Percentiles rank a stretch among this genome's conserved stretches.
Conservation (phyloP, 2,797 vertebrate genomes). For the Benthosema pterotum region DNA sequence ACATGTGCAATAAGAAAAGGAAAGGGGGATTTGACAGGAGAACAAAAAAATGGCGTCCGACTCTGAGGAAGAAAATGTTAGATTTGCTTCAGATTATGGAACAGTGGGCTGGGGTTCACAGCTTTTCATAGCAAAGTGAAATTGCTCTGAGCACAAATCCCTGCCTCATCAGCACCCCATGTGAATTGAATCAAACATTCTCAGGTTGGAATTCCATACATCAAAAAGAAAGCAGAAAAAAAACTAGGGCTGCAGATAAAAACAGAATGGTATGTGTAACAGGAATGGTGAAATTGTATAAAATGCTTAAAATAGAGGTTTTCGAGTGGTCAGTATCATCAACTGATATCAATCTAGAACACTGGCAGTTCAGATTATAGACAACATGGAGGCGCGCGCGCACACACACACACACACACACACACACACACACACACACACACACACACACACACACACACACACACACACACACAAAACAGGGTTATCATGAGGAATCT, state of each 20-base stretch:
- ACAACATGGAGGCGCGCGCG: slow-evolving; percentile 16
- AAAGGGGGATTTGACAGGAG: background rate
- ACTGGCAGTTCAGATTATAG: slow-evolving; percentile 49
- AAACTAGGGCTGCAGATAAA: slow-evolving; percentile 23
- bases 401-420: slow-evolving; percentile 21
- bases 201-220: slow-evolving; percentile 22
- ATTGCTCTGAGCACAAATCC: slow-evolving; percentile 56
- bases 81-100: slow-evolving; percentile 4
- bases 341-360: slow-evolving; percentile 61
- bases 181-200: slow-evolving; percentile 27
- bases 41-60: slow-evolving; percentile 44
- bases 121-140: slow-evolving; percentile 59
- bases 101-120: slow-evolving; percentile 20
- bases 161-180: background rate
- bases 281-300: slow-evolving; percentile 51
- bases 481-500: background rate
- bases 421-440: slow-evolving; percentile 25
- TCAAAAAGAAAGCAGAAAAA: slow-evolving; percentile 17
- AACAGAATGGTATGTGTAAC: slow-evolving; percentile 18
- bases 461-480: slow-evolving; percentile 10
- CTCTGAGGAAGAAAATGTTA: slow-evolving; percentile 2
- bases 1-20: slow-evolving; percentile 54
- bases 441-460: slow-evolving; percentile 17
- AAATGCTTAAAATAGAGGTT: slow-evolving; percentile 65
- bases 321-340: slow-evolving; percentile 57